Base-by-base conservation (phyloP, 2,888 invertebrate genomes). In the Aphidius colemani region DNA sequence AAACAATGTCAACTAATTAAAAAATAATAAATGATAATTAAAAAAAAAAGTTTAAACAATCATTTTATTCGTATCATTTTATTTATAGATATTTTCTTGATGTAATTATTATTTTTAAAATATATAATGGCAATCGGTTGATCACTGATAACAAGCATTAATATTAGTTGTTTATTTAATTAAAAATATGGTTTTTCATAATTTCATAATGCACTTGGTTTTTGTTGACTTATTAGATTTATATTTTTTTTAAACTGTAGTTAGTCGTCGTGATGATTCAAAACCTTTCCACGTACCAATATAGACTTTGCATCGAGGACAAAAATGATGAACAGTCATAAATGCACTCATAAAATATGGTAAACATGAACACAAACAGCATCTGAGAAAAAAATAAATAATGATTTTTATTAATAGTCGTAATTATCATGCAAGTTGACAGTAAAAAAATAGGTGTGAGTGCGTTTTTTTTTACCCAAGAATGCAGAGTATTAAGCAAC, bases 301-400 rank as follows among this genome's bases (percentile, higher is more conserved):
- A 69, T 82, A 83, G 43, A 75, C 74, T 69, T 83, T 83, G 73
- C 85, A 85, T 67, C 83, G 83, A 39, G 85, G 85, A 73, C 85
- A 85, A 53, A 80, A 80, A 67, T 85, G 85, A 65, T 84, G 83
- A 6, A 84, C 83, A 64, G 83, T 84, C 78, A 84, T 80, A 66
- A 84, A 84, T 41, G 82, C 82, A 68, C 81, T 83, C 74, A 85
- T 83, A 74, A 85, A 86, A 73, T 85, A 86, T 7, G 86, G 86
- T 65, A 86, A 73, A 71, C 86, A 86, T 50, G 85, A 85, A 65
- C 85, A 85, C 18, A 83, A 73, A 72, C 84, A 85, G 72, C 85
- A 85, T 61, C 86, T 85, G 75, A 65, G 75, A 65, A 79, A 80
- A 44, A 53, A 49, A 59, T 62, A 53, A 43, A 30, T n/a, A 6